Conservation (phyloP, 2,113 vertebrate genomes). For the Prionailurus viverrinus region DNA sequence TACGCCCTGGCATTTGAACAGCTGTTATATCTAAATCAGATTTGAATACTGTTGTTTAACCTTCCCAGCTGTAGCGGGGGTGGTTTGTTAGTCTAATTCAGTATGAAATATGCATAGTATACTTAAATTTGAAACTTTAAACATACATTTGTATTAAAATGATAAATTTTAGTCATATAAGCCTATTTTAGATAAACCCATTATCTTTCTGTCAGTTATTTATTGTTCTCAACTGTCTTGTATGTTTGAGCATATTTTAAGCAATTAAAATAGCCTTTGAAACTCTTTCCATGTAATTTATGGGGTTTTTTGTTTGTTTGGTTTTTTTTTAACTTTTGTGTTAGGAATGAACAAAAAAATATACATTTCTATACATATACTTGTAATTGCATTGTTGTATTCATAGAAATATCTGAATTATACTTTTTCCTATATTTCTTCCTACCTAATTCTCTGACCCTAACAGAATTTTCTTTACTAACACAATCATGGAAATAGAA, state of each 20-base stretch:
- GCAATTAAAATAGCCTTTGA: slow-evolving; percentile 57
- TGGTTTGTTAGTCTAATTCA: slow-evolving; percentile 73
- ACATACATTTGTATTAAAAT: slow-evolving; percentile 81
- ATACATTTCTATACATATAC: background rate
- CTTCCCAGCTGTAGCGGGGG: slow-evolving; percentile 83
- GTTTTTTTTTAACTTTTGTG: background rate
- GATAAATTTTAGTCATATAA: slow-evolving; percentile 77
- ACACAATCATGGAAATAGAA: background rate
- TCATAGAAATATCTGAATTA: background rate
- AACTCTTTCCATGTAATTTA: slow-evolving; percentile 32
- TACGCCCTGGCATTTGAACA: slow-evolving; percentile 80
- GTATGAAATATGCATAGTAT: slow-evolving; percentile 82
- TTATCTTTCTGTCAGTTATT: slow-evolving; percentile 71
- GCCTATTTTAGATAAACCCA: slow-evolving; percentile 76
- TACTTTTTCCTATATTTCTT: slow-evolving; percentile 25
- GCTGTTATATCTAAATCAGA: slow-evolving; percentile 79
- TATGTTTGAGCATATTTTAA: slow-evolving; percentile 53
- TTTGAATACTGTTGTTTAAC: slow-evolving; percentile 77
- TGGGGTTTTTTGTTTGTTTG: background rate
- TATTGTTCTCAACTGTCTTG: slow-evolving; percentile 67
- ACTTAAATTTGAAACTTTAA: slow-evolving; percentile 84
- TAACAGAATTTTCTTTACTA: slow-evolving; percentile 38
- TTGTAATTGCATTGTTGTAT: background rate
- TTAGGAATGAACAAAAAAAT: slow-evolving; percentile 58
- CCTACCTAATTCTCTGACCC: background rate